Evolutionary conservation across 1,140 invertebrate species (phyloP).

Genomic region (Pantala flavescens): DNA sequence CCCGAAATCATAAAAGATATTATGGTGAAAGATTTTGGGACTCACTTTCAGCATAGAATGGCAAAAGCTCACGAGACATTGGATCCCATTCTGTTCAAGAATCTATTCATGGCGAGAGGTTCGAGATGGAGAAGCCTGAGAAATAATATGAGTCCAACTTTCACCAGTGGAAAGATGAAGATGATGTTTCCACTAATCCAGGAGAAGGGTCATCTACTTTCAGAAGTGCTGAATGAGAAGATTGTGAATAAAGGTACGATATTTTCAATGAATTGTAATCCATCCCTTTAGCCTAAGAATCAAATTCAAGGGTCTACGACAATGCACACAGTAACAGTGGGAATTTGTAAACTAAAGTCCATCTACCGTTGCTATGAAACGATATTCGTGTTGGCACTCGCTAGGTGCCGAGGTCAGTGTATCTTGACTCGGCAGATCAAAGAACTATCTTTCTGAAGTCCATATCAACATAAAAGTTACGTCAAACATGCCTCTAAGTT

Average conservation of each 20-base stretch:
- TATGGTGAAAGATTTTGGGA: neutral
- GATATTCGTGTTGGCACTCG: no score
- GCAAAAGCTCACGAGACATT: neutral
- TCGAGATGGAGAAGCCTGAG: conserved; percentile 37
- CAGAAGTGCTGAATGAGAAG: neutral
- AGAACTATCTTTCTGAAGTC: no score
- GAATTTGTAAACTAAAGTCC: neutral
- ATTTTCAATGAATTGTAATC: neutral
- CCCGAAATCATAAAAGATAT: neutral
- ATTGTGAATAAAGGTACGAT: neutral
- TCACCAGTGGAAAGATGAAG: conserved; percentile 39
- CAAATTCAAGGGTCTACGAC: neutral
- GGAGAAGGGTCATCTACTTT: neutral
- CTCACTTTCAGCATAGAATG: neutral
- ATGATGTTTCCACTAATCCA: conserved; percentile 31
- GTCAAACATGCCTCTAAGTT: no score
- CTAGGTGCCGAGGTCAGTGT: no score
- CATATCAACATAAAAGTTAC: no score
- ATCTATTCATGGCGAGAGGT: conserved; percentile 27
- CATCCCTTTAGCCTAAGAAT: neutral
- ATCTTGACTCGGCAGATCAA: no score
- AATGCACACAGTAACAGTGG: neutral
- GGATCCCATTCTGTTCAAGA: neutral
- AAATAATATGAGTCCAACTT: conserved; percentile 36
- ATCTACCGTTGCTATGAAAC: neutral